These are phyloP conservation scores for Phrynocephalus versicolor DNA, from an alignment of 2,113 vertebrate species.

Conservation along the genomic window DNA sequence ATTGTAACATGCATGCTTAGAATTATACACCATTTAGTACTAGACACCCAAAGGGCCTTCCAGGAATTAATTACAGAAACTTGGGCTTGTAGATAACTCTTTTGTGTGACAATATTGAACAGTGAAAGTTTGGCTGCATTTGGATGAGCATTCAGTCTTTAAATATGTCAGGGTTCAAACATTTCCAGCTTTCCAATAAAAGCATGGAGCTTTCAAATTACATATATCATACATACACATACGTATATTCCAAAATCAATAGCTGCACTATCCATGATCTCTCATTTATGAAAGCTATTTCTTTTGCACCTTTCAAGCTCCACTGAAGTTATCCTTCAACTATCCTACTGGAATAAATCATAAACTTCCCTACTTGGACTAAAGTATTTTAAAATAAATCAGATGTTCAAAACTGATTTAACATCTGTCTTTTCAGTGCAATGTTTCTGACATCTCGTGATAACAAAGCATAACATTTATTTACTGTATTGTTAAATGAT, in stretches of 20 bases:
- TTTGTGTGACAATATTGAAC: slow-evolving; percentile 68
- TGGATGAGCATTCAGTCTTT: slow-evolving; percentile 67
- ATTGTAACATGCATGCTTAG: slow-evolving; percentile 39
- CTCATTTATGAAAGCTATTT: slow-evolving; percentile 60
- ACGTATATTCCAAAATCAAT: slow-evolving; percentile 48
- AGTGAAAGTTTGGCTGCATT: slow-evolving; percentile 63
- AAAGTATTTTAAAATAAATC: slow-evolving; percentile 7
- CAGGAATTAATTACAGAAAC: slow-evolving; percentile 72
- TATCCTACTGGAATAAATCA: slow-evolving; percentile 43
- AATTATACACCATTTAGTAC: slow-evolving; percentile 71
- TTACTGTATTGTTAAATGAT: neutral
- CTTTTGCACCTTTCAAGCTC: slow-evolving; percentile 60
- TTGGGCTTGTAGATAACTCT: slow-evolving; percentile 72
- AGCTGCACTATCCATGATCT: slow-evolving; percentile 69
- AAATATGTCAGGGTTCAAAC: slow-evolving; percentile 68
- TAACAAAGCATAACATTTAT: neutral
- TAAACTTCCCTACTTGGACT: slow-evolving; percentile 10
- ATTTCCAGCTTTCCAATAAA: slow-evolving; percentile 73
- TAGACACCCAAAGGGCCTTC: slow-evolving; percentile 76
- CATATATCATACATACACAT: slow-evolving; percentile 18
- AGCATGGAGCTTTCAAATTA: slow-evolving; percentile 66
- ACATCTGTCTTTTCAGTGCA: slow-evolving; percentile 22
- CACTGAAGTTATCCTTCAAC: slow-evolving; percentile 50
- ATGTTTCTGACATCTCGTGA: slow-evolving; percentile 27
- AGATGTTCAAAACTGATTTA: slow-evolving; percentile 50